These are phyloP conservation scores for Aulostomus chinensis DNA, from an alignment of 2,797 vertebrate species.

Conservation along the genomic window DNA sequence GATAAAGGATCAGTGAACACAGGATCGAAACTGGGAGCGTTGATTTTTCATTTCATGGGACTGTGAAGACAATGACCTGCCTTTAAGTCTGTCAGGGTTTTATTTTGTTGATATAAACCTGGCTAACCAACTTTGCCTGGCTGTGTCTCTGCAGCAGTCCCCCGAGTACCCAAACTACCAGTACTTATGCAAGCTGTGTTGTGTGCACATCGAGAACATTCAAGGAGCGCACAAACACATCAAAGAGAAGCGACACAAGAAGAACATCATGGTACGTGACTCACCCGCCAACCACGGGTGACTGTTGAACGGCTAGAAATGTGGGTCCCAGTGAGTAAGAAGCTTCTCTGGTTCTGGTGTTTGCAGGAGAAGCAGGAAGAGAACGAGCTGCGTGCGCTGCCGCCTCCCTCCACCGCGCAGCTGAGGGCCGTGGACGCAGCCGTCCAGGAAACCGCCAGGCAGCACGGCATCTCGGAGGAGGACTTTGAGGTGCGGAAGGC, in stretches of 20 bases:
- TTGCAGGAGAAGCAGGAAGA: constrained; percentile 97
- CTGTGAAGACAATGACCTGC: no score
- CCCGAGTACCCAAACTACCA: constrained; percentile 96
- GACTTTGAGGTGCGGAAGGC: constrained; percentile 86
- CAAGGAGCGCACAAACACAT: constrained; percentile 98
- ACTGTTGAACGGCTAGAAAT: no score
- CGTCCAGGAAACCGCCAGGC: constrained; percentile 82
- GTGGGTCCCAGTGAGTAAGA: no score
- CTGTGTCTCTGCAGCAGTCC: constrained; percentile 82
- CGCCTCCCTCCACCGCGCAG: constrained; percentile 85
- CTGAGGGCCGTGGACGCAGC: constrained; percentile 86
- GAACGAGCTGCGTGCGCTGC: constrained; percentile 91
- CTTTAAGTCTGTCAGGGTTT: no score
- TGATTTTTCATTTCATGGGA: no score
- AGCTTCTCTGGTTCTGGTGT: not conserved
- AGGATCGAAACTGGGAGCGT: no score
- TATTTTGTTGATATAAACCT: not conserved
- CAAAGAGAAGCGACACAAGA: constrained; percentile 99
- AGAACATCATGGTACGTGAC: constrained; percentile 89
- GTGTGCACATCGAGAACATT: constrained; percentile 97
- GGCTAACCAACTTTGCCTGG: constrained; percentile 4
- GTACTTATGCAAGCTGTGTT: constrained; percentile 97
- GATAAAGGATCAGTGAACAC: no score
- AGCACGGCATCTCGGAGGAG: constrained; percentile 91
- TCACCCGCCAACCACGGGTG: no score